Evolutionary conservation across 1,140 invertebrate genomes (phyloP).

Genomic region (Reticulitermes speratus): DNA sequence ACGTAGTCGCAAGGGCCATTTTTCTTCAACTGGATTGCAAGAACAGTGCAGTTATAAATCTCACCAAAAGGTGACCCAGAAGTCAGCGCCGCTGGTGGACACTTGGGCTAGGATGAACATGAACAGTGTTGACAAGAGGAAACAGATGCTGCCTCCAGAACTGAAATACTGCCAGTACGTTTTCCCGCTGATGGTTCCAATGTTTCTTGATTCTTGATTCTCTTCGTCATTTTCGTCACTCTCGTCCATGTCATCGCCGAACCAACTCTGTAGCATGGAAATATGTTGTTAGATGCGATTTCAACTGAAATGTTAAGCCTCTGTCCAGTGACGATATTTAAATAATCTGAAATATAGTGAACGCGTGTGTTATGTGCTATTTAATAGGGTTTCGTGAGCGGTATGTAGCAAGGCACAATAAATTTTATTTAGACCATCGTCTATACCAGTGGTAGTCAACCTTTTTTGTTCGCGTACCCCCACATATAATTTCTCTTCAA

Average conservation of each 20-base stretch:
- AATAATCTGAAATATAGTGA: no score
- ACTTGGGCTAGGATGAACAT: conserved; percentile 66
- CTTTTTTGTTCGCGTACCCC: no score
- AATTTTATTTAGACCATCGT: no score
- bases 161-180: conserved; percentile 60
- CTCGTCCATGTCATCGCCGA: conserved; percentile 20
- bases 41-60: neutral
- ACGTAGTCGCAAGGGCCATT: no score
- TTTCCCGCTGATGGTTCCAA: conserved; percentile 15
- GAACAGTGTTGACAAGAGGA: conserved; percentile 57
- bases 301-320: no score
- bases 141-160: conserved; percentile 57
- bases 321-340: no score
- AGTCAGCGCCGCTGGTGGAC: conserved; percentile 70
- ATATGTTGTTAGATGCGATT: neutral
- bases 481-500: no score
- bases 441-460: no score
- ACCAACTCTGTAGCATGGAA: conserved; percentile 6
- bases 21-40: no score
- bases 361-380: no score
- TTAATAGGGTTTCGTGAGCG: no score
- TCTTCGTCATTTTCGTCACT: neutral
- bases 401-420: no score
- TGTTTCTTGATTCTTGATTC: neutral
- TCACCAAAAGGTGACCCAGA: conserved; percentile 75